Conservation (phyloP, 2,113 vertebrate species). For the Oreochromis spilurus region DNA sequence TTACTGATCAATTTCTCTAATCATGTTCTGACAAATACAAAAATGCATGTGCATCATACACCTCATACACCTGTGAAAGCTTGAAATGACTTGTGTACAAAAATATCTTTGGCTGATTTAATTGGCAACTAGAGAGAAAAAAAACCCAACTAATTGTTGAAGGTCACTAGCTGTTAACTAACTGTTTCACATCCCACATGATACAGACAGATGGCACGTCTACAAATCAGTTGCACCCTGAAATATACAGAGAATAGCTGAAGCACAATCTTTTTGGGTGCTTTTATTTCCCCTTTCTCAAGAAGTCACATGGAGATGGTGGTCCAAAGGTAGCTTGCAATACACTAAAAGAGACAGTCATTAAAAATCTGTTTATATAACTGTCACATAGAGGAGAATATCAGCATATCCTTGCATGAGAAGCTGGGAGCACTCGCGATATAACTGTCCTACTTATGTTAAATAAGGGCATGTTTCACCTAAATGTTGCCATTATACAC, state of each 20-base stretch:
- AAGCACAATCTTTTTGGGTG: not conserved
- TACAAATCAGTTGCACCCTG: not conserved
- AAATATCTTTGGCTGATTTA: not conserved
- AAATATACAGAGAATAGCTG: not conserved
- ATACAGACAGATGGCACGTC: not conserved
- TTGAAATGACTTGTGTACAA: not conserved
- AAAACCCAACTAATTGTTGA: not conserved
- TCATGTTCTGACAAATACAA: not conserved
- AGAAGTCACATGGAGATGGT: conserved; percentile 2
- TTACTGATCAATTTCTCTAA: not conserved
- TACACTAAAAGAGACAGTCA: not conserved
- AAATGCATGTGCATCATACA: not conserved
- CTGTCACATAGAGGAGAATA: conserved; percentile 8
- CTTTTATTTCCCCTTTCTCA: not conserved
- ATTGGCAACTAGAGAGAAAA: not conserved
- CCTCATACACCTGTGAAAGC: not conserved
- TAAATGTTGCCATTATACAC: not conserved
- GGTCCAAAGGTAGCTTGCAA: conserved; percentile 38
- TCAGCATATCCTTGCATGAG: not conserved
- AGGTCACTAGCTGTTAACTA: not conserved
- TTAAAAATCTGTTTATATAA: not conserved
- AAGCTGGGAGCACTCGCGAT: not conserved
- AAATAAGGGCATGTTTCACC: not conserved
- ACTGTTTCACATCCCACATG: not conserved
- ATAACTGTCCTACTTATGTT: not conserved